Evolutionary conservation across 35 echinoderm and acorn worm species (phyloP), one percentile per base, ranked within the genome.

Genomic region (Strongylocentrotus purpuratus): DNA sequence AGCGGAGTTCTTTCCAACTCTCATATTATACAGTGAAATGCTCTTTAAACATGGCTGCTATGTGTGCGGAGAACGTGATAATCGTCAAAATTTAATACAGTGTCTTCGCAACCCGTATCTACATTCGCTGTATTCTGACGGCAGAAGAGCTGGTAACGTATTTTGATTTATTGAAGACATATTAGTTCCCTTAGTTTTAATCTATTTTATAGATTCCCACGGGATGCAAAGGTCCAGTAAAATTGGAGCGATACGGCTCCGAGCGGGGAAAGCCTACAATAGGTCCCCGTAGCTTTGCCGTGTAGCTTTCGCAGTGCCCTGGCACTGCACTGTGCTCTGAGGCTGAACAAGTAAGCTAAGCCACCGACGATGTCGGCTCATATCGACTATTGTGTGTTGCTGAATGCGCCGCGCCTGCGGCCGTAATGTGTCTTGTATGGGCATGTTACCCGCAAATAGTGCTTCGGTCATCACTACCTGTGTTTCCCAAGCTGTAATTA

Each of bases 1-100:
- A 47, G 91, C 41, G 17, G 48, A 93, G 91, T 93, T 93, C 91
- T 93, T 93, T 58, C 46, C 32, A 93, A 55, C 91, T 46, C 91
- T 46, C 32, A 93, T 92, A 59, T 58, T 58, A 91, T 35, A 91
- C 33, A 28, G 22, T 47, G 89, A 45, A 50, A 50, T 33, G 91
- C 32, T 93, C 32, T 93, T 93, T 93, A 93, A 93, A 93, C n/a
- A 93, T 93, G 91, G 91, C 91, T 93, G 91, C 91, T 93, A 58
- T 46, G 48, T 93, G 20, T 31, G 31, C 91, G 46, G 91, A 93
- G 91, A 93, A 46, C 91, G 91, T 93, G 45, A 93, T 93, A 50
- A 91, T 93, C 46, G 91, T 93, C 33, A n/a, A 55, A 31, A 46
- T 28, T 31, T 46, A 48, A 93, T 93, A 33, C 22, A 31, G 31